Percentiles rank a stretch among this genome's conserved stretches.
These are phyloP conservation scores for Gastrophryne carolinensis DNA, from an alignment of 2,797 vertebrate genomes.

Conservation along the genomic window DNA sequence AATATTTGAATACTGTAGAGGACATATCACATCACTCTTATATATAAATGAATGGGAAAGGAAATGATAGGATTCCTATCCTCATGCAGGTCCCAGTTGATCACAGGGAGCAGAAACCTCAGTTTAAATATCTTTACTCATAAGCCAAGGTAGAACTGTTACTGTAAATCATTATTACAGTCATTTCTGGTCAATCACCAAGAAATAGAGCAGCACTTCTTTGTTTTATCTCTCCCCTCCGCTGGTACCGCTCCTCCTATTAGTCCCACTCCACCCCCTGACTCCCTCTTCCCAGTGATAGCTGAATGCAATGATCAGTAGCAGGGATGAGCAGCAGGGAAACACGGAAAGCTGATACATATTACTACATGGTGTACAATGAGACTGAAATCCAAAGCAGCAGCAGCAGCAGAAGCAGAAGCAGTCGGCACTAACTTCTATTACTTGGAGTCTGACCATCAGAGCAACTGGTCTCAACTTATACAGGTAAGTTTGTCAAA, in stretches of 20 bases:
- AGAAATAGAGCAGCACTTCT: slow-evolving; percentile 25
- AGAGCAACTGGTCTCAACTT: not conserved
- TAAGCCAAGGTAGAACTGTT: not conserved
- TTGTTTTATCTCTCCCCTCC: slow-evolving; percentile 28
- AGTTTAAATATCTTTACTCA: not conserved
- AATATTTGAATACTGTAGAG: not conserved
- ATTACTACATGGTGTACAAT: not conserved
- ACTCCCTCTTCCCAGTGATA: slow-evolving; percentile 38
- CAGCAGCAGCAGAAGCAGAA: not conserved
- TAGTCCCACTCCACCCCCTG: slow-evolving; percentile 38
- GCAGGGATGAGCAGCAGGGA: slow-evolving; percentile 42
- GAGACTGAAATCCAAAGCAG: not conserved
- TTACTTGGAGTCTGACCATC: not conserved
- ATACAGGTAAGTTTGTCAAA: slow-evolving; percentile 28
- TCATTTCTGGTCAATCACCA: not conserved
- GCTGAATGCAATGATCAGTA: slow-evolving; percentile 47
- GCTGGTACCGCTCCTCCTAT: slow-evolving; percentile 44
- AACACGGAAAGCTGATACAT: not conserved
- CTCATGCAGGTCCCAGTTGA: not conserved
- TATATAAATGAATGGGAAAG: not conserved
- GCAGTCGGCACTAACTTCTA: not conserved
- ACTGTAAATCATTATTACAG: slow-evolving; percentile 1
- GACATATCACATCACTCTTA: not conserved
- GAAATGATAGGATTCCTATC: no score
- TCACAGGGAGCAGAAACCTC: not conserved